Conservation (phyloP, 2,888 invertebrate genomes). For the Hartigia nigra region DNA sequence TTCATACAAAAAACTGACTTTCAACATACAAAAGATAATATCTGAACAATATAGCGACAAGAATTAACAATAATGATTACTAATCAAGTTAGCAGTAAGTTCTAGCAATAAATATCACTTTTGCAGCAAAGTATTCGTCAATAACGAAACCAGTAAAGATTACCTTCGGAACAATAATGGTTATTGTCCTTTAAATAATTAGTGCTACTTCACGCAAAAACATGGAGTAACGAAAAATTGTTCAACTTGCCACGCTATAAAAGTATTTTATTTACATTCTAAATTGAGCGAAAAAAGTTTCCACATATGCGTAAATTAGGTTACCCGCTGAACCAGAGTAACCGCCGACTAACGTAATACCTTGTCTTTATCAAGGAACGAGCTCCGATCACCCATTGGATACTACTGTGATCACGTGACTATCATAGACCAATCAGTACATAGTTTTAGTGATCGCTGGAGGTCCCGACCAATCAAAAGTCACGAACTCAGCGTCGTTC, state of each 20-base stretch:
- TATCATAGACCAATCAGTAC: neutral
- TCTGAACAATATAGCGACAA: too few relatives aligned
- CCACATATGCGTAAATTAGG: neutral
- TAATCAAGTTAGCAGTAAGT: too few relatives aligned
- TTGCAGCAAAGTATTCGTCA: too few relatives aligned
- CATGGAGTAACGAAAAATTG: too few relatives aligned
- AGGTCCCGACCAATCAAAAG: neutral
- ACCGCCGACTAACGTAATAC: neutral
- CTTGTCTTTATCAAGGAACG: neutral
- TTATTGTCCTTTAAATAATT: too few relatives aligned
- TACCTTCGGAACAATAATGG: too few relatives aligned
- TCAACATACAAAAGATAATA: neutral
- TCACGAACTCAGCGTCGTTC: neutral
- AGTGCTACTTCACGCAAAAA: too few relatives aligned
- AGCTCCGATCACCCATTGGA: neutral
- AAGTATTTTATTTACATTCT: neutral
- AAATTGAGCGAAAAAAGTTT: neutral
- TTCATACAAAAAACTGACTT: neutral
- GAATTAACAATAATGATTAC: too few relatives aligned
- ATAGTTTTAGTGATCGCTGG: neutral
- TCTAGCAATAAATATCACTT: too few relatives aligned
- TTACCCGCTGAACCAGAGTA: neutral
- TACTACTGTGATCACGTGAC: neutral
- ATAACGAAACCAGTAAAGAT: too few relatives aligned
- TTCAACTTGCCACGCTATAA: too few relatives aligned